These are phyloP conservation scores for Ladona fulva DNA, from an alignment of 1,140 invertebrate species.

Conservation along the genomic window DNA sequence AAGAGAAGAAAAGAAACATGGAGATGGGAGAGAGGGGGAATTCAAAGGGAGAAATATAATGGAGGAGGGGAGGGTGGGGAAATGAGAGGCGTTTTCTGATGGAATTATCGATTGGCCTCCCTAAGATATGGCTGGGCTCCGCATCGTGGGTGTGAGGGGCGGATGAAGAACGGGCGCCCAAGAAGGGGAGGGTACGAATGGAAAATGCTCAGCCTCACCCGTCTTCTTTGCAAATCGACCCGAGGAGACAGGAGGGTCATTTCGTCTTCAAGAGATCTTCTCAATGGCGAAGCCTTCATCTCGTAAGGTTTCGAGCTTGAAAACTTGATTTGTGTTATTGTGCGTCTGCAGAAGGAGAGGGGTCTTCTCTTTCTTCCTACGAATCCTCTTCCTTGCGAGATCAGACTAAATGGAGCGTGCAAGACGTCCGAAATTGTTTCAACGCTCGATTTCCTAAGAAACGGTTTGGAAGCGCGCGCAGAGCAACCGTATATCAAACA, in stretches of 20 bases:
- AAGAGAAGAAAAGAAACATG: not conserved
- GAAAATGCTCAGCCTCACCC: not conserved
- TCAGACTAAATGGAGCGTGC: not conserved
- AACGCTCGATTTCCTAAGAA: not conserved
- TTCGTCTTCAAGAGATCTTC: no score
- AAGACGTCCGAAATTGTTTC: not conserved
- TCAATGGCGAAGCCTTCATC: no score
- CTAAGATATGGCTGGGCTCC: not conserved
- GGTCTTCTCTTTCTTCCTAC: not conserved
- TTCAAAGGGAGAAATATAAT: not conserved
- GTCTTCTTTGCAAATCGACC: not conserved
- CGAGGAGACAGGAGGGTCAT: not conserved
- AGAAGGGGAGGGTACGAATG: not conserved
- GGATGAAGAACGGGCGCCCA: not conserved
- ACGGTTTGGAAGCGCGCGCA: not conserved
- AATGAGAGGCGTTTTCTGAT: not conserved
- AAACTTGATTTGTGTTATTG: no score
- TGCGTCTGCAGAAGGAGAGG: not conserved
- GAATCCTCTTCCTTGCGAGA: not conserved
- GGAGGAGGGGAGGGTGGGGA: not conserved
- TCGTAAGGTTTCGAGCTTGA: no score
- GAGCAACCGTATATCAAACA: not conserved
- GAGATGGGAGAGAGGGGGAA: not conserved
- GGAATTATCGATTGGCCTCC: not conserved
- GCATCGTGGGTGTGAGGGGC: not conserved